Percentiles rank a stretch among this genome's conserved stretches.
Evolutionary conservation across 2,113 vertebrate species (phyloP).

Genomic region (Clarias magur): DNA sequence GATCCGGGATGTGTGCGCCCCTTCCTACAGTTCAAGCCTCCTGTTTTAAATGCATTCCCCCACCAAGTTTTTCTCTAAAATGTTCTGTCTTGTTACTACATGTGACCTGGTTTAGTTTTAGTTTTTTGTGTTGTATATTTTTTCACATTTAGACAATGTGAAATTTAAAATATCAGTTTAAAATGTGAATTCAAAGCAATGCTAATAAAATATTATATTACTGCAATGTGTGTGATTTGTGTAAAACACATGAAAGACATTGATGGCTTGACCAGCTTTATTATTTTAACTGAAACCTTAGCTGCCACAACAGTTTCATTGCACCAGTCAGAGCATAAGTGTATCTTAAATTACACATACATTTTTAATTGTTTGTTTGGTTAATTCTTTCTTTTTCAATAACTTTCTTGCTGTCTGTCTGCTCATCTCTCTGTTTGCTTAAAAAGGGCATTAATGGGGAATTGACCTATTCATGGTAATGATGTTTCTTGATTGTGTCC

Average conservation of each 20-base stretch:
- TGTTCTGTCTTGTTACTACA: not conserved
- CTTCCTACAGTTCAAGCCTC: not conserved
- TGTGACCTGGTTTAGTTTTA: constrained; percentile 33
- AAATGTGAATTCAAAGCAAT: not conserved
- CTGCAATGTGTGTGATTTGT: not conserved
- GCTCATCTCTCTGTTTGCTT: not conserved
- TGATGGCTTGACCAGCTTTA: constrained; percentile 33
- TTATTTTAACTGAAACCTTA: constrained; percentile 36
- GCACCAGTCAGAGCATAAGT: not conserved
- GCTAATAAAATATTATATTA: not conserved
- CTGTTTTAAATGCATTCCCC: constrained; percentile 37
- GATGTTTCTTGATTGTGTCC: not conserved
- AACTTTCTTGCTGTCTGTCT: not conserved
- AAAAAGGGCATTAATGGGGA: constrained; percentile 39
- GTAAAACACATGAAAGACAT: not conserved
- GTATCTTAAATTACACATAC: not conserved
- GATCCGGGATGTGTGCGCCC: constrained; percentile 47
- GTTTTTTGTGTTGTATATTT: constrained; percentile 56
- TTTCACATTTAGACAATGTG: constrained; percentile 27
- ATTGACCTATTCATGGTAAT: not conserved
- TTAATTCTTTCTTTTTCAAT: not conserved
- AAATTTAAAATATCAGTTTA: too few relatives aligned
- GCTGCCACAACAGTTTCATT: constrained; percentile 37
- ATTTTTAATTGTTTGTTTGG: not conserved
- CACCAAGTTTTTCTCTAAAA: not conserved